Percentiles rank a stretch among this genome's conserved stretches.
Evolutionary conservation across 1,140 invertebrate species (phyloP).

Genomic region (Caenorhabditis briggsae): DNA sequence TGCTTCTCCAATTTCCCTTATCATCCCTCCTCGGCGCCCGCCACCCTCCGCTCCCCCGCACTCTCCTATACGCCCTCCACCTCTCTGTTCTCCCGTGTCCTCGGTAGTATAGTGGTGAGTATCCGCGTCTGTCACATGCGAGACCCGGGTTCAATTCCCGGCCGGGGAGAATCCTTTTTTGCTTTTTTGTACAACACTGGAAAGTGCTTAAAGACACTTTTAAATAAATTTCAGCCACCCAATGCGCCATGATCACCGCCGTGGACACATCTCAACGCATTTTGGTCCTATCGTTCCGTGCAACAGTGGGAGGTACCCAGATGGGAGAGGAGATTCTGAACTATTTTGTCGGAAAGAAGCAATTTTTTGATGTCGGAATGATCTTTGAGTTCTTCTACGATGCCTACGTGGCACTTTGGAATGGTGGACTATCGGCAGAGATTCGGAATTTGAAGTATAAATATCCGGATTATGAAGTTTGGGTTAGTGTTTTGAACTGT

Average conservation of each 20-base stretch:
- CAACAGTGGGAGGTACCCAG: background rate
- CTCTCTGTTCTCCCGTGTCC: background rate
- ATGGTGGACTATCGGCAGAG: constrained; percentile 61
- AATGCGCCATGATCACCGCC: constrained; percentile 43
- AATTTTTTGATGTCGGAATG: constrained; percentile 49
- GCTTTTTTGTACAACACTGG: background rate
- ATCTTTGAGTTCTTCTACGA: constrained; percentile 66
- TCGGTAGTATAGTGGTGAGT: constrained; percentile 71
- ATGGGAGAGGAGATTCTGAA: constrained; percentile 47
- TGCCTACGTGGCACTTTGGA: constrained; percentile 64
- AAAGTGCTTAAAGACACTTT: background rate
- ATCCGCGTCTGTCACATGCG: constrained; percentile 72
- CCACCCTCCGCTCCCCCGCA: background rate
- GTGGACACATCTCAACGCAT: constrained; percentile 6
- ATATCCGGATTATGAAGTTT: constrained; percentile 64
- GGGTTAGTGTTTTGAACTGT: constrained; percentile 19
- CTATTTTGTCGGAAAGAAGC: constrained; percentile 38
- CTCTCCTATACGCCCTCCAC: background rate
- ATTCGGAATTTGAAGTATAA: constrained; percentile 57
- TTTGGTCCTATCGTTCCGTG: constrained; percentile 39
- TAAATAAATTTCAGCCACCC: constrained; percentile 33
- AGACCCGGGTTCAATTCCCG: constrained; percentile 74
- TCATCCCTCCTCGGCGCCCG: background rate
- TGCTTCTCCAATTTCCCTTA: background rate
- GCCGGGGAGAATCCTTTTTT: constrained; percentile 61